phyloP scores from a whole-genome alignment of 2,888 invertebrate species.

The Cordilura impudica region DNA sequence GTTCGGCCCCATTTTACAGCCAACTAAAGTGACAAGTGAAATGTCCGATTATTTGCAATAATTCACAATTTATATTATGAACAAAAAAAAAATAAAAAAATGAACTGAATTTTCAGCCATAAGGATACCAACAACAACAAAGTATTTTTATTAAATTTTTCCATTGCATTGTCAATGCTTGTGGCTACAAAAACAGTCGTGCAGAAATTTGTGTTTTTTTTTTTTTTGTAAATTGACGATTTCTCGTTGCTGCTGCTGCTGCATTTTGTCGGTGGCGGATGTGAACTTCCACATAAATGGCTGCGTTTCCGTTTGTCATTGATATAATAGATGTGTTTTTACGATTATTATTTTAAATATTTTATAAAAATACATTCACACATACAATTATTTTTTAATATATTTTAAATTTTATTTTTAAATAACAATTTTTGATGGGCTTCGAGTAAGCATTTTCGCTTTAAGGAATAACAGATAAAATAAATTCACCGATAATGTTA shows the following conservation, averaged over 20 bases:
- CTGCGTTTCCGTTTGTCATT: slow-evolving; percentile 76
- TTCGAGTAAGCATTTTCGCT: too few relatives aligned
- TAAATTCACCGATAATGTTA: too few relatives aligned
- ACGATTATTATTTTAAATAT: slow-evolving; percentile 57
- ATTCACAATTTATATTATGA: slow-evolving; percentile 65
- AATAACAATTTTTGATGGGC: too few relatives aligned
- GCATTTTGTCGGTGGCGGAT: slow-evolving; percentile 66
- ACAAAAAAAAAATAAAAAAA: slow-evolving; percentile 50
- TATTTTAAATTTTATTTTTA: too few relatives aligned
- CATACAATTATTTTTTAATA: too few relatives aligned
- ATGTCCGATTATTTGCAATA: slow-evolving; percentile 76
- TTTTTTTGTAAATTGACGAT: slow-evolving; percentile 65
- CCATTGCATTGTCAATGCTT: slow-evolving; percentile 48
- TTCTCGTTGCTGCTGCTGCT: slow-evolving; percentile 39
- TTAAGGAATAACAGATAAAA: too few relatives aligned
- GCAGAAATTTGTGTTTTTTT: slow-evolving; percentile 38
- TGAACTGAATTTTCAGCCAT: not conserved
- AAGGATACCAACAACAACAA: slow-evolving; percentile 41
- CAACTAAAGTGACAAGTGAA: slow-evolving; percentile 76
- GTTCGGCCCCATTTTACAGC: not conserved
- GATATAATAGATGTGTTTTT: slow-evolving; percentile 55
- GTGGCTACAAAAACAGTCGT: slow-evolving; percentile 46
- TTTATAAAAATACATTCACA: too few relatives aligned
- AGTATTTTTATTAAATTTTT: slow-evolving; percentile 61
- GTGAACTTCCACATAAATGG: slow-evolving; percentile 77